A percentile compares a stretch with the other conserved stretches of the same genome.
These are phyloP conservation scores for Tuberolachnus salignus DNA, from an alignment of 2,888 invertebrate species.

Conservation along the genomic window DNA sequence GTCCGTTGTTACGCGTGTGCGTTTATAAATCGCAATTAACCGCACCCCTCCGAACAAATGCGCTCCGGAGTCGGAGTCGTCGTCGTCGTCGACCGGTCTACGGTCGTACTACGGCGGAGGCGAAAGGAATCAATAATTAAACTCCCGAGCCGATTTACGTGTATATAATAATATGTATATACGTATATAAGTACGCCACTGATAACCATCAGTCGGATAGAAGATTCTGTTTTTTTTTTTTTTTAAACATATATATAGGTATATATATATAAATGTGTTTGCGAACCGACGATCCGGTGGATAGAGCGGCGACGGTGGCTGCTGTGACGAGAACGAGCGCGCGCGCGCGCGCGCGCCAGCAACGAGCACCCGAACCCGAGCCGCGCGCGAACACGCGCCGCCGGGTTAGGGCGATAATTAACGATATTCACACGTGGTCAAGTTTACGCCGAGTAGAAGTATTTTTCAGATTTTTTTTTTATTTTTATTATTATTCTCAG, in stretches of 20 bases:
- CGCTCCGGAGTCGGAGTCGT: background rate
- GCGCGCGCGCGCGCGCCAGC: background rate
- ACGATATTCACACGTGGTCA: slow-evolving; percentile 53
- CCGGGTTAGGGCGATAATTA: slow-evolving; percentile 22
- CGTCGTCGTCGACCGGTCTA: slow-evolving; percentile 14
- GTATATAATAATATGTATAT: too few relatives aligned
- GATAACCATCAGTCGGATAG: slow-evolving; percentile 42
- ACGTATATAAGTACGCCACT: background rate
- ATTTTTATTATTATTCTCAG: background rate
- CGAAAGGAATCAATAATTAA: slow-evolving; percentile 38
- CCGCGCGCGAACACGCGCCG: background rate
- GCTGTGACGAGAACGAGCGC: background rate
- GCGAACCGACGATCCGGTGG: background rate
- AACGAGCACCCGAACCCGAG: background rate
- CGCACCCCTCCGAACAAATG: slow-evolving; percentile 23
- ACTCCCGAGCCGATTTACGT: slow-evolving; percentile 24
- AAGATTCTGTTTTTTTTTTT: slow-evolving; percentile 30
- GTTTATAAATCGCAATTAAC: slow-evolving; percentile 49
- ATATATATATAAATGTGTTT: too few relatives aligned
- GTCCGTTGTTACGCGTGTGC: background rate
- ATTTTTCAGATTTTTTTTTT: slow-evolving; percentile 22
- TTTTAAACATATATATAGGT: too few relatives aligned
- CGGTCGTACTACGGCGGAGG: background rate
- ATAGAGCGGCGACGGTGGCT: slow-evolving; percentile 6
- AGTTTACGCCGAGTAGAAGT: background rate